Evolutionary conservation across 53 echinoderm and acorn worm species (phyloP).

Genomic region (Astropecten irregularis): DNA sequence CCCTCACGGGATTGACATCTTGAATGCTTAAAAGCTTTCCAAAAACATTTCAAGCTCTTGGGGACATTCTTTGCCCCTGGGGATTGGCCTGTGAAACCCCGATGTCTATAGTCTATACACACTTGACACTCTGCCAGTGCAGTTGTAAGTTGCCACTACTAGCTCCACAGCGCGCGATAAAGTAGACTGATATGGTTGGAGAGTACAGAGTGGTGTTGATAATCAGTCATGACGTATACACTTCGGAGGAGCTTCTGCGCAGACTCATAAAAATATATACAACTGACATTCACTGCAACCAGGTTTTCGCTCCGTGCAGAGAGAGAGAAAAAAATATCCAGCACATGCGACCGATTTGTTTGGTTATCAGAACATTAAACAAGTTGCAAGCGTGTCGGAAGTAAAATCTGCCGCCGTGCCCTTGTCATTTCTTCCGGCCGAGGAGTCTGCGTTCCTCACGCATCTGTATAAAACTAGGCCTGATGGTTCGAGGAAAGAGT

Average conservation of each 20-base stretch:
- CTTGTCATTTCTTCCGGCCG: neutral
- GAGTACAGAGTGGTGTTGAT: no score
- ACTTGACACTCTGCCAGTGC: no score
- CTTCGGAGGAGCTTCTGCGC: no score
- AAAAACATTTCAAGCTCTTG: constrained; percentile 29
- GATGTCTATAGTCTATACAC: no score
- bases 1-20: constrained; percentile 25
- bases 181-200: no score
- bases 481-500: neutral
- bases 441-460: neutral
- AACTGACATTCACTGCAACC: no score
- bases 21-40: constrained; percentile 43
- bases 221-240: no score
- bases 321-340: no score
- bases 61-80: constrained; percentile 2
- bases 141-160: no score
- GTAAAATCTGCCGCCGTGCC: neutral
- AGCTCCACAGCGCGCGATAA: no score
- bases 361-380: neutral
- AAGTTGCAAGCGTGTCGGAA: neutral
- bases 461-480: neutral
- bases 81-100: constrained; percentile 21
- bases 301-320: no score
- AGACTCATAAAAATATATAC: no score
- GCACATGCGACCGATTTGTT: neutral